Conservation (phyloP, 2,113 vertebrate genomes). For the Oncorhynchus masou region DNA sequence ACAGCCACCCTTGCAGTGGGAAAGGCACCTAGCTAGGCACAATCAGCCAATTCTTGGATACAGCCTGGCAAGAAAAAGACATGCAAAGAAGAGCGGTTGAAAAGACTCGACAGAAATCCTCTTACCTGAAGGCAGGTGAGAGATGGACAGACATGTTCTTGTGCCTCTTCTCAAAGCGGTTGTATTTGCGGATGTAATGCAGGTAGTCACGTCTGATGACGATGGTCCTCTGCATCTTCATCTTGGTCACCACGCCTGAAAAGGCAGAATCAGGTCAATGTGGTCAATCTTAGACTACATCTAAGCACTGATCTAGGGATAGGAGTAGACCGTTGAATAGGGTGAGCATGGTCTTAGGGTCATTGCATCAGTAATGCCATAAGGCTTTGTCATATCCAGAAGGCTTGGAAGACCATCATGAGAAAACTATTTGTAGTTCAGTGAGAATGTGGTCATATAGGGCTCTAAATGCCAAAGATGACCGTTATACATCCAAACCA, state of each 20-base stretch:
- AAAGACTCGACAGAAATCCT: not conserved
- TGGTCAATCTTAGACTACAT: not conserved
- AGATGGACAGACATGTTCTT: constrained; percentile 98
- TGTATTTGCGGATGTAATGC: constrained; percentile 98
- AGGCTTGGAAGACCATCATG: constrained; percentile 89
- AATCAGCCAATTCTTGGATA: no score
- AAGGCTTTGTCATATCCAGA: constrained; percentile 71
- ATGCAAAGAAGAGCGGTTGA: not conserved
- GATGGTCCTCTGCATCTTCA: constrained; percentile 99
- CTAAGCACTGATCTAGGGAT: not conserved
- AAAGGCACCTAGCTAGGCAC: no score
- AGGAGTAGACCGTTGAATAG: not conserved
- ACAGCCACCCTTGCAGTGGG: no score
- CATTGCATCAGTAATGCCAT: constrained; percentile 79
- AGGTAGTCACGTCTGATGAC: constrained; percentile 95
- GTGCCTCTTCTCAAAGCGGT: constrained; percentile 97
- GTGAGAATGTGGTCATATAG: not conserved
- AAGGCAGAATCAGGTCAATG: not conserved
- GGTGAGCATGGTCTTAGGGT: not conserved
- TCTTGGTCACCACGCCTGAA: constrained; percentile 94
- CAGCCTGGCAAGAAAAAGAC: no score
- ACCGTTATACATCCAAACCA: not conserved
- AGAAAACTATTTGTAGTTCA: constrained; percentile 77
- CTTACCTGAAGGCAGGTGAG: constrained; percentile 92
- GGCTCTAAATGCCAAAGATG: not conserved